phyloP scores from a whole-genome alignment of 2,888 invertebrate genomes.

The Coecobrya sp. region DNA sequence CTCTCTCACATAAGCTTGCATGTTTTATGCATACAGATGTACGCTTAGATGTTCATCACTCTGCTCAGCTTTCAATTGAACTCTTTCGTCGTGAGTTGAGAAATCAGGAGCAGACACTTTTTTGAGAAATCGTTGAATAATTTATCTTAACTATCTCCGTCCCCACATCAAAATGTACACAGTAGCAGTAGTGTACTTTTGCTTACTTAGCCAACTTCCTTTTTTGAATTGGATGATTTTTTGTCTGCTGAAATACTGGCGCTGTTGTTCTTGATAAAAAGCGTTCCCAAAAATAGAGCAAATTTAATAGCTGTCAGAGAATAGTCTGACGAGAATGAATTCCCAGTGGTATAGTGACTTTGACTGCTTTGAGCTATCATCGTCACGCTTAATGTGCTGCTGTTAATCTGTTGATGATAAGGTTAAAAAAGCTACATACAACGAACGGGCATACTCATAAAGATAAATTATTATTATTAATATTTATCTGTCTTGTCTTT shows the following conservation, averaged over 20 bases:
- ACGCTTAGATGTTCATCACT: neutral
- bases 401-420: neutral
- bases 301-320: too few relatives aligned
- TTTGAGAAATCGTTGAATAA: neutral
- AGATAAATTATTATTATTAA: too few relatives aligned
- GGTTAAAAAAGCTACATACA: neutral
- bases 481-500: neutral
- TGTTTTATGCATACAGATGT: neutral
- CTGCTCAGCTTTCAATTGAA: neutral
- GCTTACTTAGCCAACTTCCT: too few relatives aligned
- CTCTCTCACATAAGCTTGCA: neutral
- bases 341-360: too few relatives aligned
- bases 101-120: neutral
- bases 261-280: too few relatives aligned
- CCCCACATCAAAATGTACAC: neutral
- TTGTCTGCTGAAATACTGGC: too few relatives aligned
- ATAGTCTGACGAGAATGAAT: too few relatives aligned
- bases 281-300: too few relatives aligned
- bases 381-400: too few relatives aligned
- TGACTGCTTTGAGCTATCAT: too few relatives aligned
- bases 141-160: neutral
- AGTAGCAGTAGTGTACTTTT: neutral
- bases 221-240: too few relatives aligned
- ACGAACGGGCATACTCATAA: neutral
- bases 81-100: neutral